Base-by-base conservation (phyloP, 2,888 invertebrate species). In the Ornithoptera alexandrae region DNA sequence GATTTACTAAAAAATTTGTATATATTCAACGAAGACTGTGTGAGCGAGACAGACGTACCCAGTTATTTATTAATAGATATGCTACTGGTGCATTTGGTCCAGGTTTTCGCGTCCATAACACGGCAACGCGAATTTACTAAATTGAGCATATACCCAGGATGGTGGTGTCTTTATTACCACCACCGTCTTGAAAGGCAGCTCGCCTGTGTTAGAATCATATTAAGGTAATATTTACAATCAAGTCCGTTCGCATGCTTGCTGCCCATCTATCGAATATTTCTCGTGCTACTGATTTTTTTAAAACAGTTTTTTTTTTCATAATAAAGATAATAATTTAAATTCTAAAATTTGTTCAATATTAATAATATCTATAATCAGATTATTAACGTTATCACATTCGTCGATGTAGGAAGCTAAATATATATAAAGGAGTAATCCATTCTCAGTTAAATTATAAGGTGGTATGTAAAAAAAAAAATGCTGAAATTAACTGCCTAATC, bases 201-300 rank as follows among this genome's bases (percentile, higher is more conserved):
- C 39, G 10, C 50, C 36, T 64, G 50, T 20, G 8, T 60, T 60
- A 60, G 20, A 71, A 71, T 73, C 73, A 66, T 70, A 66, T 71
- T 74, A 85, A 83, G 84, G 84, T 86, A 84, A 74, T 74, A 77
- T 75, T 75, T 75, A 78, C 75, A 80, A 74, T 74, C 75, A 76
- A 78, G 58, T 78, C 73, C 75, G 78, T 75, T 78, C 69, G 72
- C 69, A 70, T 62, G 59, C 67, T 65, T 58, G 69, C 64, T 69
- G 70, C 70, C 57, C 53, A 53, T 53, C 18, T 6, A 53, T 18
- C 18, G 6, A 5, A 53, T 4, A 53, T n/a, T 53, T 18, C 18
- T n/a, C n/a, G 53, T 53, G 53, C 6, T 53, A n/a, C 5, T 18
- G n/a, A 53, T 4, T 46, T 46, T 46, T 46, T 46, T 46, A 46